Percentiles rank a stretch among this genome's conserved stretches.
These are phyloP conservation scores for Minunthozetes semirufus DNA, from an alignment of 2,888 invertebrate species.

Conservation along the genomic window DNA sequence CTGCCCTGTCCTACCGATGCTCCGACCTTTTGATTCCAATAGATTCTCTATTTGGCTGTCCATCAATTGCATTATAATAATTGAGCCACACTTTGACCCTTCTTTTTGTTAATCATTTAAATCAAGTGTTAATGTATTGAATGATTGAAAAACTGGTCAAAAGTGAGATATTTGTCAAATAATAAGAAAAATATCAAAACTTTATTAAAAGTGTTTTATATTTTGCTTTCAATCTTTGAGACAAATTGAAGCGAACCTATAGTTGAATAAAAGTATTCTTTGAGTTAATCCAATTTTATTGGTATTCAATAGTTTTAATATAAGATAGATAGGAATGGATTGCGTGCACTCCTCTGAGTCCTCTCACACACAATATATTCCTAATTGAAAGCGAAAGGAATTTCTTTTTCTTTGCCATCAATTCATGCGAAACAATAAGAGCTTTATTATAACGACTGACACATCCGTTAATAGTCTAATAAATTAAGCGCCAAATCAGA, in stretches of 20 bases:
- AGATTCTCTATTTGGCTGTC: not conserved
- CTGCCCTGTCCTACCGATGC: not conserved
- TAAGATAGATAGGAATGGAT: not conserved
- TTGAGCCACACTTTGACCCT: not conserved
- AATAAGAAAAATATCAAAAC: not conserved
- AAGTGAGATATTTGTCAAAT: not conserved
- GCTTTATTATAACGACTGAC: not conserved
- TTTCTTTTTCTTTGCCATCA: constrained; percentile 1
- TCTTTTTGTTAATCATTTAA: constrained; percentile 5
- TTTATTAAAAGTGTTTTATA: not conserved
- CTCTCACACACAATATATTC: not conserved
- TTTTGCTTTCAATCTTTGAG: not conserved
- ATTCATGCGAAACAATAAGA: constrained; percentile 11
- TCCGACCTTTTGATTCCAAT: not conserved
- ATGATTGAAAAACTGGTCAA: not conserved
- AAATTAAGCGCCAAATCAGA: constrained; percentile 6
- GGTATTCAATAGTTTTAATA: not conserved
- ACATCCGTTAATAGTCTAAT: constrained; percentile 14
- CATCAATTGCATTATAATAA: not conserved
- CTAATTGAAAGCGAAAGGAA: constrained; percentile 15
- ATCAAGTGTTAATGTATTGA: not conserved
- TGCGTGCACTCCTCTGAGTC: constrained; percentile 1
- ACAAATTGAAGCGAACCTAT: constrained; percentile 17
- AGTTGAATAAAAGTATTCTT: not conserved
- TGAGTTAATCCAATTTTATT: not conserved